A percentile compares a stretch with the other conserved stretches of the same genome.
Conservation (phyloP, 2,888 invertebrate species). For the Drosophila rellima region DNA sequence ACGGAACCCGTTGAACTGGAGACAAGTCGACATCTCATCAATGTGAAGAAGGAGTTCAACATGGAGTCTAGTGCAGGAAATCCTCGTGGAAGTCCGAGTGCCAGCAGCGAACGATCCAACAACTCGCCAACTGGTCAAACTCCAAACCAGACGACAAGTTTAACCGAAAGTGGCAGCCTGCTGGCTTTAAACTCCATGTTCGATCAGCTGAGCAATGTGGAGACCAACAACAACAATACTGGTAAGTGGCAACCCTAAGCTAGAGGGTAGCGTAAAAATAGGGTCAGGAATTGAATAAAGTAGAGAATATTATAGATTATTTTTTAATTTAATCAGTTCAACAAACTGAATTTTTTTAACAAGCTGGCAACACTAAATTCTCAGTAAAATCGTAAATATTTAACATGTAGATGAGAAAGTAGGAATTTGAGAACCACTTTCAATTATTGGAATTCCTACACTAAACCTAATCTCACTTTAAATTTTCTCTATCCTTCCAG, state of each 20-base stretch:
- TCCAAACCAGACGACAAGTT: slow-evolving; percentile 81
- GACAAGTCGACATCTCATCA: slow-evolving; percentile 70
- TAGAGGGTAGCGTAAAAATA: background rate
- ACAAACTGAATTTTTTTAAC: too few relatives aligned
- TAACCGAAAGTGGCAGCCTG: slow-evolving; percentile 84
- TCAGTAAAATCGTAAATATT: background rate
- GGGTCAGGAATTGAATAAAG: too few relatives aligned
- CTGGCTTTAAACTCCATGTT: slow-evolving; percentile 96
- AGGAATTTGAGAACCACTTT: too few relatives aligned
- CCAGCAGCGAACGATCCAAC: slow-evolving; percentile 91
- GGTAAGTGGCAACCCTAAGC: slow-evolving; percentile 15
- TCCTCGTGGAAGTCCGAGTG: slow-evolving; percentile 88
- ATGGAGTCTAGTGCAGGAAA: slow-evolving; percentile 57
- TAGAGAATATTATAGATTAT: too few relatives aligned
- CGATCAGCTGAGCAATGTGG: slow-evolving; percentile 87
- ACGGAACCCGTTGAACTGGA: slow-evolving; percentile 50
- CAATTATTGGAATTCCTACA: too few relatives aligned
- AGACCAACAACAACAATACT: slow-evolving; percentile 58
- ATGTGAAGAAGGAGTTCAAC: slow-evolving; percentile 86
- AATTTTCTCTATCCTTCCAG: slow-evolving; percentile 21
- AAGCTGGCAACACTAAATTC: background rate
- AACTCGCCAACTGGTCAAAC: slow-evolving; percentile 87
- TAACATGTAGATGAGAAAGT: background rate
- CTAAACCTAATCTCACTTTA: background rate
- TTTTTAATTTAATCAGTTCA: too few relatives aligned